These are phyloP conservation scores for Oscheius onirici DNA, from an alignment of 2,888 invertebrate species.

Conservation along the genomic window DNA sequence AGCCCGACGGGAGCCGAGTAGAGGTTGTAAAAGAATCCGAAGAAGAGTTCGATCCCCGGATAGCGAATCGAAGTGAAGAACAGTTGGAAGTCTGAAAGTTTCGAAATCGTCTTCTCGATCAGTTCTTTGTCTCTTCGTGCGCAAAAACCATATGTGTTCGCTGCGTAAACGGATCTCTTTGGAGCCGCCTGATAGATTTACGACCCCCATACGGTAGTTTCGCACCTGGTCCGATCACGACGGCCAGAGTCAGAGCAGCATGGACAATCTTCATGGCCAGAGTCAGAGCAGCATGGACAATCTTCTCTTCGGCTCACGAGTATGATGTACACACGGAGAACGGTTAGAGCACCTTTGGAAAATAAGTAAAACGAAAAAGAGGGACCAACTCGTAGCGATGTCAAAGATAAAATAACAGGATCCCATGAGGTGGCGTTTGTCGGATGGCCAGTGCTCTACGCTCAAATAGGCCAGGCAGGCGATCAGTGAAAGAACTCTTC, in stretches of 20 bases:
- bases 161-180: neutral
- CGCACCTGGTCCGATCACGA: conserved; percentile 47
- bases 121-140: no score
- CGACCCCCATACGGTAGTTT: neutral
- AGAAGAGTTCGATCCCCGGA: neutral
- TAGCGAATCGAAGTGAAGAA: neutral
- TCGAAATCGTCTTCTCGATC: no score
- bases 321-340: conserved; percentile 48
- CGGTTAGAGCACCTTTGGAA: conserved; percentile 37
- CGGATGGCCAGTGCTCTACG: conserved; percentile 40
- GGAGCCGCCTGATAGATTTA: neutral
- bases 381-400: conserved; percentile 36
- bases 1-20: neutral
- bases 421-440: conserved; percentile 42
- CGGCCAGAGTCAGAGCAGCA: conserved; percentile 37
- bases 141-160: neutral
- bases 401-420: conserved; percentile 48
- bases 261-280: conserved; percentile 45
- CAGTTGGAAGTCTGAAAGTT: neutral
- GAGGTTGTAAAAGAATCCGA: neutral
- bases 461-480: conserved; percentile 46
- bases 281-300: conserved; percentile 40
- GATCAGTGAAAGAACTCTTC: conserved; percentile 39
- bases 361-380: neutral
- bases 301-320: conserved; percentile 36